Percentiles rank a stretch among this genome's conserved stretches.
phyloP scores from a whole-genome alignment of 2,113 vertebrate species.

The Stegostoma tigrinum region DNA sequence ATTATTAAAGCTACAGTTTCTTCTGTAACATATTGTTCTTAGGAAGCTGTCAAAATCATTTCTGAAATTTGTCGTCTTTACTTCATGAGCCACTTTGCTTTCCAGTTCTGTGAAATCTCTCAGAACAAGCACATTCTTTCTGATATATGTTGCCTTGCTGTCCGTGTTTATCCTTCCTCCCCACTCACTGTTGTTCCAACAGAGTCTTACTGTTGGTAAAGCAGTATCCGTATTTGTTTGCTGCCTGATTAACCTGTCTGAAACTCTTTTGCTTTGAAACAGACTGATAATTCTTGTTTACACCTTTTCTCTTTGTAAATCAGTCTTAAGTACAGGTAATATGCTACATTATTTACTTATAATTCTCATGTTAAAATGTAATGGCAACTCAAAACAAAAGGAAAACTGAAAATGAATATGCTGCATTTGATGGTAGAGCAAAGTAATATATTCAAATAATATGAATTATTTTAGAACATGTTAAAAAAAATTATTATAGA shows the following conservation, averaged over 20 bases:
- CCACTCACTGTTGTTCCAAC: neutral
- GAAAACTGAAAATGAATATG: neutral
- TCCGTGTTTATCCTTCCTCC: neutral
- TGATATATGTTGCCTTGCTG: neutral
- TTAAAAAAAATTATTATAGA: neutral
- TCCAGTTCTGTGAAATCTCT: neutral
- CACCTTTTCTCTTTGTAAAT: neutral
- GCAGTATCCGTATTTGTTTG: neutral
- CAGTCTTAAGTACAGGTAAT: neutral
- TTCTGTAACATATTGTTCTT: neutral
- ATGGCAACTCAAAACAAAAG: neutral
- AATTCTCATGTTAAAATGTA: neutral
- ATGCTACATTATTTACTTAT: neutral
- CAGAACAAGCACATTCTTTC: neutral
- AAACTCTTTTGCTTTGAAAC: neutral
- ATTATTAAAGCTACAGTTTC: neutral
- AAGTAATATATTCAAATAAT: neutral
- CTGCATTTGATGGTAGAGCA: neutral
- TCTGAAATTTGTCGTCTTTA: neutral
- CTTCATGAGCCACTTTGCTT: neutral
- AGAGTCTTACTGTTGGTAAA: neutral
- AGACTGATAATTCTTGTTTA: neutral
- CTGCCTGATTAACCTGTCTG: neutral
- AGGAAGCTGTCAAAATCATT: neutral
- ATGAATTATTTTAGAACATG: neutral